These are phyloP conservation scores for Allolobophora icterica DNA, from an alignment of 2,888 invertebrate genomes.

Conservation along the genomic window DNA sequence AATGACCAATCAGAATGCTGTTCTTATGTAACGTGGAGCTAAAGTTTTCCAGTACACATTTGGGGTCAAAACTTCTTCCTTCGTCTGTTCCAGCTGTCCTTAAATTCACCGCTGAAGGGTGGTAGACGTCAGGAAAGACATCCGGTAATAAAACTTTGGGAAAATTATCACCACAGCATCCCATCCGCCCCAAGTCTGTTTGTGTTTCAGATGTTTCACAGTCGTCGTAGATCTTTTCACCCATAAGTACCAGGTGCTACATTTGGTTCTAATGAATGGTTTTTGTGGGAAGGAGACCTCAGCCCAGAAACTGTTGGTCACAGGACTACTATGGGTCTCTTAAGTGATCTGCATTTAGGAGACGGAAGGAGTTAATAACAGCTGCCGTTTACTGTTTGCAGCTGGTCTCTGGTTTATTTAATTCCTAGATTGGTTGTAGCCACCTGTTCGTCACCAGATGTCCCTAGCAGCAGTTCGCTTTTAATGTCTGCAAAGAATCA, in stretches of 20 bases:
- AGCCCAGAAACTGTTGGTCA: no score
- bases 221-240: background rate
- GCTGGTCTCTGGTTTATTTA: background rate
- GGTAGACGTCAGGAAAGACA: no score
- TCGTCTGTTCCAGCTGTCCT: no score
- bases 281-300: background rate
- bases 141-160: no score
- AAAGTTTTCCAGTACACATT: no score
- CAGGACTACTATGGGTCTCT: background rate
- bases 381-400: no score
- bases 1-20: no score
- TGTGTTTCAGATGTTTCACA: background rate
- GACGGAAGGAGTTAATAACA: slow-evolving; percentile 3
- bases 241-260: background rate
- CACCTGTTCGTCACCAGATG: background rate
- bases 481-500: background rate
- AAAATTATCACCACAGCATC: no score
- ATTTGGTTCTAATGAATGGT: background rate
- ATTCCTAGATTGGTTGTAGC: background rate
- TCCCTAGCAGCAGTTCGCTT: background rate
- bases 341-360: background rate
- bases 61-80: no score
- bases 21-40: no score
- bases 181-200: background rate
- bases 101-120: no score